Conservation (phyloP, 2,888 invertebrate species). For the Agrotis ipsilon region DNA sequence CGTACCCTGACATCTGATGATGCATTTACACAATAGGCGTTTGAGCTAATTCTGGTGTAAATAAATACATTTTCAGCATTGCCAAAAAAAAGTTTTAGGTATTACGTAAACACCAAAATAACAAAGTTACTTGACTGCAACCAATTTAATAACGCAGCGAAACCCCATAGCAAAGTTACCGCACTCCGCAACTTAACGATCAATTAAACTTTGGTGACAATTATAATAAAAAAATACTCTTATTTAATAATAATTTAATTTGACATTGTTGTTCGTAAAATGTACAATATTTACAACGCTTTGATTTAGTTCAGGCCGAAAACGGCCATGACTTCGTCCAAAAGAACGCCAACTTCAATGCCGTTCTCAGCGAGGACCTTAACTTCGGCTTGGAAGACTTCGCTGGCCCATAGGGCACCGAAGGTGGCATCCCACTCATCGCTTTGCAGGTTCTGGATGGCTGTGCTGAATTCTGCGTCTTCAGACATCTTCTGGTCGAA, state of each 20-base stretch:
- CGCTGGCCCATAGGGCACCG: constrained; percentile 76
- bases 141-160: constrained; percentile 5
- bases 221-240: constrained; percentile 6
- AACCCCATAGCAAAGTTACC: constrained; percentile 13
- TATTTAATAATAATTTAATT: constrained; percentile 20
- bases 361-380: constrained; percentile 75
- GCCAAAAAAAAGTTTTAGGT: neutral
- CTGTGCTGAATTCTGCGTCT: constrained; percentile 77
- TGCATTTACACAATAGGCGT: too few relatives aligned
- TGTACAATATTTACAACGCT: neutral
- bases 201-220: constrained; percentile 22
- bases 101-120: neutral
- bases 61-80: neutral
- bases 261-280: constrained; percentile 10
- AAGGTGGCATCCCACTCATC: constrained; percentile 78
- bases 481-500: constrained; percentile 80
- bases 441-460: constrained; percentile 79
- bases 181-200: neutral
- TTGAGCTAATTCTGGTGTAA: neutral
- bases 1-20: too few relatives aligned
- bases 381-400: constrained; percentile 77
- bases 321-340: constrained; percentile 76
- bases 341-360: constrained; percentile 70
- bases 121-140: neutral
- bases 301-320: constrained; percentile 76